These are phyloP conservation scores for Onychostruthus taczanowskii DNA, from an alignment of 2,113 vertebrate genomes.

Conservation along the genomic window DNA sequence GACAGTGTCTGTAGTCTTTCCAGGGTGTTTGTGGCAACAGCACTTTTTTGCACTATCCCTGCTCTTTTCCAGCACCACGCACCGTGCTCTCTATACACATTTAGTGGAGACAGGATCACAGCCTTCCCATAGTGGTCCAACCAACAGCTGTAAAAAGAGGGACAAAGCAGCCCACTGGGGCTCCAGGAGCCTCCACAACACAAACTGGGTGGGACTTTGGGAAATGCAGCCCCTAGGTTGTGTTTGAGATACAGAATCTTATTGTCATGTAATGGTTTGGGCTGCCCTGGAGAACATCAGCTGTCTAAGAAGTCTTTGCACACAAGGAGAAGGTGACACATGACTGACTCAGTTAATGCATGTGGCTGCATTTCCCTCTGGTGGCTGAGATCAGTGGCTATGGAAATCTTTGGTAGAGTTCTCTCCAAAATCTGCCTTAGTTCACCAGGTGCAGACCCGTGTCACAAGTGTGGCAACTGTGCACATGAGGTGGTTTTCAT, in stretches of 20 bases:
- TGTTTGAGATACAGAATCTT: background rate
- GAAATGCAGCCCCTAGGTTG: background rate
- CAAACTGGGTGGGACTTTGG: background rate
- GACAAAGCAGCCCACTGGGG: rapidly evolving
- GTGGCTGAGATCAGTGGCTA: background rate
- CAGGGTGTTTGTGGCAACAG: background rate
- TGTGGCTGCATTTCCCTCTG: slow-evolving; percentile 27
- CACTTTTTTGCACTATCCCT: background rate
- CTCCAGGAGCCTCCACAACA: background rate
- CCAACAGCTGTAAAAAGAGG: background rate
- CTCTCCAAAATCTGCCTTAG: background rate
- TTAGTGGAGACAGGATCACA: background rate
- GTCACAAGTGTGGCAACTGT: background rate
- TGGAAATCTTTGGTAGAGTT: background rate
- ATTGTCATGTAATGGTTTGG: background rate
- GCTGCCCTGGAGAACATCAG: background rate
- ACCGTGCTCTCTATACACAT: rapidly evolving
- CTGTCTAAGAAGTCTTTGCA: background rate
- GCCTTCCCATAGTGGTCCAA: background rate
- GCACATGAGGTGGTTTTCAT: background rate
- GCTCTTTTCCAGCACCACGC: background rate
- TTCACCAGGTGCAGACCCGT: rapidly evolving
- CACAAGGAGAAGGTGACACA: rapidly evolving
- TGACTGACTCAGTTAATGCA: background rate
- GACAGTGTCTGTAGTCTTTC: background rate